Conservation (phyloP, 2,113 vertebrate species). For the Jacana jacana region DNA sequence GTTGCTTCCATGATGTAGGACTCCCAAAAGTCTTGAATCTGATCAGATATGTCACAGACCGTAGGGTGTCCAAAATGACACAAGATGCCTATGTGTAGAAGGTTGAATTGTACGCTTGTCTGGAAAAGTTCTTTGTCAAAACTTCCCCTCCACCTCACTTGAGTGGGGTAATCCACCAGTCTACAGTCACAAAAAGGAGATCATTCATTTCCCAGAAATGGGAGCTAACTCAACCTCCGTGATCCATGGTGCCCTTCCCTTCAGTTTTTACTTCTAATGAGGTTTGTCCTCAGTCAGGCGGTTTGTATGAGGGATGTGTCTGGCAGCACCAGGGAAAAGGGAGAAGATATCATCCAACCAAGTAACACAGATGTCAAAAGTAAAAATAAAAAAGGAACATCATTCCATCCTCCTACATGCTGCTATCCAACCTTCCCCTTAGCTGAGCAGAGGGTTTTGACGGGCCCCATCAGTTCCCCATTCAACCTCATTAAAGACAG, state of each 20-base stretch:
- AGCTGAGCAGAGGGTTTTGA: constrained; percentile 11
- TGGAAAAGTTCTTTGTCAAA: background rate
- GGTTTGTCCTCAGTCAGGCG: background rate
- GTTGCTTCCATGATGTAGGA: background rate
- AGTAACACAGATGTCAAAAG: background rate
- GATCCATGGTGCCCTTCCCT: background rate
- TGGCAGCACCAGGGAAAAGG: background rate
- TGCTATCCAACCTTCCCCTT: constrained; percentile 73
- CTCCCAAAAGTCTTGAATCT: background rate
- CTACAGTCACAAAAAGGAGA: background rate
- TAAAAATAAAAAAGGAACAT: background rate
- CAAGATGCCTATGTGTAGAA: rapidly evolving
- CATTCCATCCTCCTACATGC: constrained; percentile 52
- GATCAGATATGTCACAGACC: background rate
- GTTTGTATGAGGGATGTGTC: background rate
- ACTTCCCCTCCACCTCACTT: background rate
- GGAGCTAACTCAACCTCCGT: background rate
- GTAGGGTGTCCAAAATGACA: background rate
- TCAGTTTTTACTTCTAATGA: background rate
- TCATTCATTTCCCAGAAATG: background rate
- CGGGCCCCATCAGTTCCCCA: background rate
- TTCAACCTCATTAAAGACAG: background rate
- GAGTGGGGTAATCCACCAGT: background rate
- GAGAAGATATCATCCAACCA: background rate
- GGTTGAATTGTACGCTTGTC: background rate